Conservation (phyloP, 2,113 vertebrate species). For the Gallinago undulata region DNA sequence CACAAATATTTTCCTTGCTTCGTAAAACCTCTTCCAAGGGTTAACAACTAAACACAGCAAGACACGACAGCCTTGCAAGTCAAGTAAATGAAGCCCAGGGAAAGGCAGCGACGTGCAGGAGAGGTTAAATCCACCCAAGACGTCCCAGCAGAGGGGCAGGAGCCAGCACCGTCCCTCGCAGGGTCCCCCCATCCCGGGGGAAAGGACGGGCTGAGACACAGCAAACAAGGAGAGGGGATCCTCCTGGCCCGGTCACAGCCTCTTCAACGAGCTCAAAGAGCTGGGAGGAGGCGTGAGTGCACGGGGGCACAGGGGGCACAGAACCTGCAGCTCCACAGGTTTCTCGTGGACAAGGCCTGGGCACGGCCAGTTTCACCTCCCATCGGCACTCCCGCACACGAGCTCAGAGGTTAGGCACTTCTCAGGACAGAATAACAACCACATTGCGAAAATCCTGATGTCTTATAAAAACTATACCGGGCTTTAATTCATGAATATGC, state of each 20-base stretch:
- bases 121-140: background rate
- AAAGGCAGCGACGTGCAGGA: background rate
- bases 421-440: background rate
- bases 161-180: background rate
- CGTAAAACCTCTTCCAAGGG: background rate
- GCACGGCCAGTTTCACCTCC: background rate
- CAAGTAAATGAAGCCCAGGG: background rate
- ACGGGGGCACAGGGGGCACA: background rate
- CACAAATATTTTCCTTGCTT: background rate
- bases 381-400: background rate
- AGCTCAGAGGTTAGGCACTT: background rate
- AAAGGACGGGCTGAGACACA: background rate
- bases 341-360: background rate
- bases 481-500: background rate
- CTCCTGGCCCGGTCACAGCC: background rate
- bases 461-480: background rate
- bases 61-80: background rate
- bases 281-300: no score
- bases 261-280: background rate
- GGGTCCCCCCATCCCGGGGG: background rate
- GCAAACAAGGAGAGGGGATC: background rate
- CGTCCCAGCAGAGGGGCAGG: background rate
- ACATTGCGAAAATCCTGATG: background rate
- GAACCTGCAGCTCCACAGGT: accelerated
- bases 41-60: background rate